A percentile compares a stretch with the other conserved stretches of the same genome.
Conservation (phyloP, 2,888 invertebrate genomes). For the Monopis laevigella region DNA sequence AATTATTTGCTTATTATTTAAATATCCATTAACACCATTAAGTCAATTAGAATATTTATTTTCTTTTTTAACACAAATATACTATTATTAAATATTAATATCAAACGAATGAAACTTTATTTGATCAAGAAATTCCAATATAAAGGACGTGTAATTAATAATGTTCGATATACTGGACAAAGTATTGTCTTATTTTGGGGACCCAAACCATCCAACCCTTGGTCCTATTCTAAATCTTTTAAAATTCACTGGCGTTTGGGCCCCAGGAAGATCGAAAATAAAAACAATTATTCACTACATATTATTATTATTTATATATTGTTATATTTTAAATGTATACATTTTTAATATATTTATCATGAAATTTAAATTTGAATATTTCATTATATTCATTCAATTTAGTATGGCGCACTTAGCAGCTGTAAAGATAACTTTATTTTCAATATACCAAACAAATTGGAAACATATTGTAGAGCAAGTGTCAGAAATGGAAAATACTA, state of each 20-base stretch:
- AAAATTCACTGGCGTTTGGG: no score
- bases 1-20: no score
- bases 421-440: neutral
- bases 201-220: no score
- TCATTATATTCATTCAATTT: constrained; percentile 1
- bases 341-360: neutral
- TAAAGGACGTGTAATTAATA: neutral
- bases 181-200: neutral
- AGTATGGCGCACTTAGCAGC: neutral
- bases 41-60: no score
- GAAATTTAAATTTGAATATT: neutral
- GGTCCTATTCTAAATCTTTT: no score
- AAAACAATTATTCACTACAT: no score
- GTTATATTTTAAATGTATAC: neutral
- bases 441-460: neutral
- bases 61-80: no score
- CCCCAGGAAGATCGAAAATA: no score
- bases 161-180: neutral
- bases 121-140: no score
- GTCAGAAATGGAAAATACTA: neutral
- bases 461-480: neutral
- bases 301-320: neutral
- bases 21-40: no score
- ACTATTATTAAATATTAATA: no score
- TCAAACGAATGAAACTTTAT: no score